Base-by-base conservation (phyloP, 92 coral and sea anemone species). In the Meandrina meandrites region DNA sequence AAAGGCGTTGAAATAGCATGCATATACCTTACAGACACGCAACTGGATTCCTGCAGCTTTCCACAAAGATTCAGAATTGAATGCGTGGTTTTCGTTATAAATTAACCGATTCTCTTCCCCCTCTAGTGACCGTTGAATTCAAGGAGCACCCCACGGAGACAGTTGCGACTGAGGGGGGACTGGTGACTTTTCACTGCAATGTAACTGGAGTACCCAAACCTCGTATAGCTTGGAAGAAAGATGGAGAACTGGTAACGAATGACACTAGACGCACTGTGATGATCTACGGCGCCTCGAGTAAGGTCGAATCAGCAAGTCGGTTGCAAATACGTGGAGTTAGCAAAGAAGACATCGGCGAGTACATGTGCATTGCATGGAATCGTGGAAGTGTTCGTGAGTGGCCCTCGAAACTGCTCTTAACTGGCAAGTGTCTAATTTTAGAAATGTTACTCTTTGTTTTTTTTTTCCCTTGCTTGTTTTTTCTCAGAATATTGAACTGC, bases 301-400 rank as follows among this genome's bases (percentile, higher is more conserved):
- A 36, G 24, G 45, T 35, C 40, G 24, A 18, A 51, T 27, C 56
- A 15, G 28, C 89, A 13, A 86, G 83, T 37, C 51, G n/a, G 18
- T 28, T 86, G n/a, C 62, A 42, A 47, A 83, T 92, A 54, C 75
- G 75, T 5, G 22, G 60, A 17, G 58, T 91, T 37, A 73, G 56
- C 21, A 42, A 60, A 51, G 79, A 86, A 45, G 98, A 94, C 78
- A 53, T 90, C 30, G 96, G 92, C 7, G 69, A 64, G 32, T 94
- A 93, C 81, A 83, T 86, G 2, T 94, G 98, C 75, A 89, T 94
- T 69, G 94, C 98, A 8, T 82, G 90, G 72, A 94, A 92, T 72
- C 95, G 89, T 57, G 89, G 85, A 0, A 28, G 84, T 51, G 79
- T 86, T 50, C 66, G 79, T 3, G 28, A 32, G 27, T 15, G 7